phyloP scores from a whole-genome alignment of 2,888 invertebrate species.

The Steromphala cineraria region DNA sequence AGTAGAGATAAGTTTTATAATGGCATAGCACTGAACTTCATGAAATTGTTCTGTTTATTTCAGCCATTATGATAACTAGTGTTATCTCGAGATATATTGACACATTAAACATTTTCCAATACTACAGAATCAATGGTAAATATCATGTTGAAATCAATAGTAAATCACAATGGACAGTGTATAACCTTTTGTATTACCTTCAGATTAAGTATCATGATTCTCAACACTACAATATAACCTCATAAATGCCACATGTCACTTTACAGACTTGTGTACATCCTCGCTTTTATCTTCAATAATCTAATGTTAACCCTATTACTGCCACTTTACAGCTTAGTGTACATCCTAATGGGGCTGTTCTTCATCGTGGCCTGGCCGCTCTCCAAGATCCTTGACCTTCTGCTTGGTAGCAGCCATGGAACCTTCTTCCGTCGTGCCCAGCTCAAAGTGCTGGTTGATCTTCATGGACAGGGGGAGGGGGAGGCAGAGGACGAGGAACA shows the following conservation, averaged over 20 bases:
- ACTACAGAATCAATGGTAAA: no score
- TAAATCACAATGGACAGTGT: no score
- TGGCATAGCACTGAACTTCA: no score
- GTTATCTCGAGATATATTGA: no score
- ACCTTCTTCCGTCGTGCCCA: slow-evolving; percentile 72
- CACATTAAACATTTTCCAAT: no score
- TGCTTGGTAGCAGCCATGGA: slow-evolving; percentile 70
- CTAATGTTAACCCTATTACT: background rate
- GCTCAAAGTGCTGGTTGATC: slow-evolving; percentile 71
- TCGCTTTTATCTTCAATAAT: background rate
- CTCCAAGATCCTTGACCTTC: slow-evolving; percentile 72
- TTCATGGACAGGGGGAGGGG: slow-evolving; percentile 62
- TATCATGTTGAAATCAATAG: no score
- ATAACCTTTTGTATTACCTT: no score
- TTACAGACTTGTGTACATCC: background rate
- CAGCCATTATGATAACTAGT: no score
- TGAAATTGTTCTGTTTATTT: no score
- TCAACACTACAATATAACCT: no score
- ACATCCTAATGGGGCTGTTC: slow-evolving; percentile 69
- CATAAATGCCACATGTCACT: background rate
- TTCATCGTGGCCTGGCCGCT: slow-evolving; percentile 72
- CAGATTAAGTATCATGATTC: no score
- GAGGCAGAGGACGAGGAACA: slow-evolving; percentile 39
- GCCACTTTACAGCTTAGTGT: slow-evolving; percentile 64
- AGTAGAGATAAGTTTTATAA: no score